phyloP scores from a whole-genome alignment of 2,888 invertebrate species.

The Zootermopsis nevadensis region DNA sequence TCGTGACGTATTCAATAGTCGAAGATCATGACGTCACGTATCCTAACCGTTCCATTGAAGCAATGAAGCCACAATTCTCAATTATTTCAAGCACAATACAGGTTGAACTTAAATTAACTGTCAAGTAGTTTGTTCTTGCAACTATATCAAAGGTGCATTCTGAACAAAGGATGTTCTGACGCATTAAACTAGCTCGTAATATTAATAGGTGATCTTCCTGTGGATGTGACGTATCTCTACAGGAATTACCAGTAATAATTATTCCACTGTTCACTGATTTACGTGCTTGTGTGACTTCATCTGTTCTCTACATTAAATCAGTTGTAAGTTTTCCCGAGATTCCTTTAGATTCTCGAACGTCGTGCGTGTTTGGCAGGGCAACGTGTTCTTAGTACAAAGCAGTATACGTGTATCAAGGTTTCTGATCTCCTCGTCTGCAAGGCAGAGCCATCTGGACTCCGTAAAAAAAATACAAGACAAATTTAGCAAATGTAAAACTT shows the following conservation, averaged over 20 bases:
- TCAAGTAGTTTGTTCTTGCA: no score
- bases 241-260: neutral
- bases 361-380: neutral
- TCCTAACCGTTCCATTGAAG: no score
- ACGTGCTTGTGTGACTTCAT: neutral
- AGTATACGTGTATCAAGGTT: neutral
- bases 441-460: neutral
- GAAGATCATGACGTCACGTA: no score
- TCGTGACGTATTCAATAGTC: no score
- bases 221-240: neutral
- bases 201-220: neutral
- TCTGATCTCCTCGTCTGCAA: neutral
- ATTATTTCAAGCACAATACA: no score
- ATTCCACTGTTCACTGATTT: neutral
- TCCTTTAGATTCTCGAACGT: neutral
- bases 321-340: neutral
- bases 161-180: neutral
- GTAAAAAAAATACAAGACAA: neutral
- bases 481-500: neutral
- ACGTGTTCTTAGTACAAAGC: neutral
- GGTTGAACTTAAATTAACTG: no score
- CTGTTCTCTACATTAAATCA: slow-evolving; percentile 3
- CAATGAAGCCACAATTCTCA: no score
- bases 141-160: no score
- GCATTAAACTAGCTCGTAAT: neutral